Evolutionary conservation across 2,113 vertebrate species (phyloP).

Genomic region (Hemichromis elongatus): DNA sequence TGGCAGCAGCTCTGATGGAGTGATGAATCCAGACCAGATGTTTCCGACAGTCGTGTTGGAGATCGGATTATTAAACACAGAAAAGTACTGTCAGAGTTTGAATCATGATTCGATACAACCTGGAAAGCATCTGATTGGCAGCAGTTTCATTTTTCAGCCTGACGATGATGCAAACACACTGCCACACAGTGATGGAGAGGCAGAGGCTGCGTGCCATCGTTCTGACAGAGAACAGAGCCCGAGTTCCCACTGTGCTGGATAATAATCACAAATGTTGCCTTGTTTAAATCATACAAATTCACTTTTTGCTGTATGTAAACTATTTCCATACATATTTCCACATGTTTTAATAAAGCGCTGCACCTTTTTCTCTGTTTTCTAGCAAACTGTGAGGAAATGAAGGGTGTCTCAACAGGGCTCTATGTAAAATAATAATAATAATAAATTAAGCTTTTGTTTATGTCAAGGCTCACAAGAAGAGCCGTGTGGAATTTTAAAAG

Average conservation of each 20-base stretch:
- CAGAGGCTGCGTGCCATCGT: neutral
- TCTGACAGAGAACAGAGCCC: neutral
- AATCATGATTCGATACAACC: neutral
- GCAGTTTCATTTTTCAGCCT: neutral
- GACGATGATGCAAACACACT: neutral
- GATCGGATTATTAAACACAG: too few relatives aligned
- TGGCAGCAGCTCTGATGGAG: too few relatives aligned
- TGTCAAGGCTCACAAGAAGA: too few relatives aligned
- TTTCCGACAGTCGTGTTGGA: neutral
- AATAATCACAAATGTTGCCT: neutral
- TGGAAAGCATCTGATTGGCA: neutral
- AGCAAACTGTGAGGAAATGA: neutral
- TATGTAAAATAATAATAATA: too few relatives aligned
- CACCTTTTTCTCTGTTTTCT: neutral
- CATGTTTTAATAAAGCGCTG: neutral
- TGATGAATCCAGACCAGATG: neutral
- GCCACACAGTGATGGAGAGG: neutral
- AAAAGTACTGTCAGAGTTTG: neutral
- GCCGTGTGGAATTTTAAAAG: too few relatives aligned
- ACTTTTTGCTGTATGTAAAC: neutral
- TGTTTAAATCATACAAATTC: neutral
- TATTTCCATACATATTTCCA: neutral
- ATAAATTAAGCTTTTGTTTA: too few relatives aligned
- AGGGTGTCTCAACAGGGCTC: neutral
- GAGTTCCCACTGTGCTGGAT: neutral